Conservation (phyloP, 2,113 vertebrate genomes). For the Austrofundulus limnaeus region DNA sequence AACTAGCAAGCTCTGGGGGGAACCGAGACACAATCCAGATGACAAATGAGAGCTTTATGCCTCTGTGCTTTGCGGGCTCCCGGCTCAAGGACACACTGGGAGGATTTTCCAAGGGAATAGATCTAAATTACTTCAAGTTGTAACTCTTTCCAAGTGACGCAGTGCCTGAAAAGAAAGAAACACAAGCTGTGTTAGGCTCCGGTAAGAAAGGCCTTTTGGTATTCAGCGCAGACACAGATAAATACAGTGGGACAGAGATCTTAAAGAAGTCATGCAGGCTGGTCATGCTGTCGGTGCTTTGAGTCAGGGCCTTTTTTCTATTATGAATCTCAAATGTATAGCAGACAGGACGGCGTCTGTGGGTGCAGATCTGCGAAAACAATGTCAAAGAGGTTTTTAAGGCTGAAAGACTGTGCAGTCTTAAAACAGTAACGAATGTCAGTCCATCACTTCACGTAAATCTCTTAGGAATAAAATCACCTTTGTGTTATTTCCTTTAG, state of each 20-base stretch:
- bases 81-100: slow-evolving; percentile 61
- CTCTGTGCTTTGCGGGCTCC: slow-evolving; percentile 24
- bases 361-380: slow-evolving; percentile 34
- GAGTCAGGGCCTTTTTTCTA: slow-evolving; percentile 30
- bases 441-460: background rate
- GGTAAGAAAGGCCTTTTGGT: slow-evolving; percentile 36
- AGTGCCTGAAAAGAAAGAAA: slow-evolving; percentile 32
- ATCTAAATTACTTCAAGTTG: slow-evolving; percentile 50
- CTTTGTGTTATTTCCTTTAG: no score
- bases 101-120: slow-evolving; percentile 53
- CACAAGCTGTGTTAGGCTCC: slow-evolving; percentile 6
- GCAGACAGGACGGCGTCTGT: slow-evolving; percentile 45
- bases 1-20: slow-evolving; percentile 30
- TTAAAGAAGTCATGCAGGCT: slow-evolving; percentile 8
- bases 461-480: slow-evolving; percentile 3
- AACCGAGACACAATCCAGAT: slow-evolving; percentile 45
- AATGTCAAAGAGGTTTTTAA: slow-evolving; percentile 19
- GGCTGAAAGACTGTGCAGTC: slow-evolving; percentile 29
- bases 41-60: slow-evolving; percentile 60
- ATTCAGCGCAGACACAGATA: slow-evolving; percentile 27
- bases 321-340: slow-evolving; percentile 29
- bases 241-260: slow-evolving; percentile 39
- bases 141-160: slow-evolving; percentile 51
- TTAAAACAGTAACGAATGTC: slow-evolving; percentile 18
- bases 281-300: slow-evolving; percentile 47